These are phyloP conservation scores for Numida meleagris DNA, from an alignment of 2,113 vertebrate genomes.

Conservation along the genomic window DNA sequence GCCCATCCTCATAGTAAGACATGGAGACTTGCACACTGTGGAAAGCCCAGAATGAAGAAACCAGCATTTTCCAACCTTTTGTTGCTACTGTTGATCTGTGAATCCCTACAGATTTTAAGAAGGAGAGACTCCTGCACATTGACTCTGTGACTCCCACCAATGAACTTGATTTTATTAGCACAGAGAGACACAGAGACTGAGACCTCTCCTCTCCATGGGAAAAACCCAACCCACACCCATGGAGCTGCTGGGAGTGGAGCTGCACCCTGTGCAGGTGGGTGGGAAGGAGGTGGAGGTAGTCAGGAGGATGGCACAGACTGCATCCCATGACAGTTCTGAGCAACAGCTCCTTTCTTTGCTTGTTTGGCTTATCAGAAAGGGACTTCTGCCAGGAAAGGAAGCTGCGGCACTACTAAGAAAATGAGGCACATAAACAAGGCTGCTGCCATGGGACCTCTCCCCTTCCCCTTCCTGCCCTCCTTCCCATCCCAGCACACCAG, in stretches of 20 bases:
- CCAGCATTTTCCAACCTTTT: not conserved
- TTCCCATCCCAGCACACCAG: slow-evolving; percentile 10
- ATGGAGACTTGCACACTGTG: not conserved
- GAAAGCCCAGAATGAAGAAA: not conserved
- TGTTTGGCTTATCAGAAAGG: not conserved
- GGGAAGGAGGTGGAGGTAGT: not conserved
- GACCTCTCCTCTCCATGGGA: not conserved
- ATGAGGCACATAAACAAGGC: not conserved
- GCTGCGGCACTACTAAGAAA: not conserved
- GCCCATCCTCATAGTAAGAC: not conserved
- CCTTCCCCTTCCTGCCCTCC: not conserved
- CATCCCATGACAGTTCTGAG: not conserved
- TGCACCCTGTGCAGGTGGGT: not conserved
- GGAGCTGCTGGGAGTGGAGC: not conserved
- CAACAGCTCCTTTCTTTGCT: not conserved
- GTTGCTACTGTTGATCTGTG: not conserved
- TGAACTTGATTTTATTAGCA: not conserved
- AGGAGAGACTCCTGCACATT: not conserved
- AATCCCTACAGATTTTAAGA: not conserved
- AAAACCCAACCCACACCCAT: not conserved
- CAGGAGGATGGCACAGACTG: not conserved
- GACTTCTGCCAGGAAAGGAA: not conserved
- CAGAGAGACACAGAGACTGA: not conserved
- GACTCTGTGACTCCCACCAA: not conserved
- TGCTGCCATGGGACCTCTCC: not conserved